Base-by-base conservation (phyloP, 2,888 invertebrate genomes). In the Yponomeuta plumbellus region DNA sequence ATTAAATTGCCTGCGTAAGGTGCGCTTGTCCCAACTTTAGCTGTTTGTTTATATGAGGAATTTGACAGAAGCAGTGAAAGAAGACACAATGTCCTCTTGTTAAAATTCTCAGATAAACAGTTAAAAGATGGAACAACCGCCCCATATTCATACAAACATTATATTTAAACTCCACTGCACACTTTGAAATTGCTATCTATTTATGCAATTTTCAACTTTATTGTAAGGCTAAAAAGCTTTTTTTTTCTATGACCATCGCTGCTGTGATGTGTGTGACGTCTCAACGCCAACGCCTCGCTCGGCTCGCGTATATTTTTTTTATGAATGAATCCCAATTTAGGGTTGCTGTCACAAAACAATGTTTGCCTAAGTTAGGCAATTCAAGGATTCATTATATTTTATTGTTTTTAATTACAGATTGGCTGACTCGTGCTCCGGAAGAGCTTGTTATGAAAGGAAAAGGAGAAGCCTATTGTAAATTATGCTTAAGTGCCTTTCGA, bases 391-490 rank as follows among this genome's bases (percentile, higher is more conserved):
- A 57, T n/a, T 11, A 57, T 57, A n/a, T 57, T 57, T 57, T 57
- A 57, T 57, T 57, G 57, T 17, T 57, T 57, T 57, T 57, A 10
- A 57, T 57, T 57, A n/a, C 57, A 57, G 57, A 57, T 57, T 57
- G 20, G 57, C 57, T 57, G 11, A 57, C 57, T 57, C 57, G 57
- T 13, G 17, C 57, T 57, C 57, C 57, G 17, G 57, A 57, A 57
- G 57, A 57, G 57, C 57, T 57, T 57, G 57, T 57, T n/a, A 57
- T 57, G 57, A 57, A 57, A n/a, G 57, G 57, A 21, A 57, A 57
- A 57, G 57, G 21, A 57, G 57, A 57, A n/a, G 57, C 57, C 57
- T 57, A n/a, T n/a, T 57, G 57, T 57, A 57, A 57, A 57, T 57
- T 57, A 57, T 57, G 57, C 57, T 4, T n/a, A 57, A 57, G n/a